These are phyloP conservation scores for Micrasema minimum DNA, from an alignment of 1,140 invertebrate genomes.

Conservation along the genomic window DNA sequence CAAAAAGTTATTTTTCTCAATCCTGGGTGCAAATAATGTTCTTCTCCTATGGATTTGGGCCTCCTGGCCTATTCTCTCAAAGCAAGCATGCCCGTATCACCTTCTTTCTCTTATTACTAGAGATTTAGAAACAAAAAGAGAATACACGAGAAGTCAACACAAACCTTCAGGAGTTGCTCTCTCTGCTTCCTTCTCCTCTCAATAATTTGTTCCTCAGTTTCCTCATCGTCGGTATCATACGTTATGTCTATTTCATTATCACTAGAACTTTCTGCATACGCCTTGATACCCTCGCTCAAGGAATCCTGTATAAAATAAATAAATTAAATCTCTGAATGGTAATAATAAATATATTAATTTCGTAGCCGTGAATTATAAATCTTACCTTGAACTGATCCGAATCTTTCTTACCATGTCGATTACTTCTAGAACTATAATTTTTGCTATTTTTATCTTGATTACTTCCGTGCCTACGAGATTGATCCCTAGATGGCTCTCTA, in stretches of 20 bases:
- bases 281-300: slow-evolving; percentile 80
- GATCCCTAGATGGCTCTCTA: slow-evolving; percentile 51
- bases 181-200: slow-evolving; percentile 88
- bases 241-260: slow-evolving; percentile 76
- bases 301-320: slow-evolving; percentile 72
- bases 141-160: too few species aligned
- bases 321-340: neutral
- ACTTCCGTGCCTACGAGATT: slow-evolving; percentile 53
- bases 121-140: too few species aligned
- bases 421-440: slow-evolving; percentile 50
- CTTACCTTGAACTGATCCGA: slow-evolving; percentile 57
- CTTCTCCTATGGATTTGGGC: too few species aligned
- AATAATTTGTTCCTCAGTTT: slow-evolving; percentile 95
- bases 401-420: slow-evolving; percentile 54
- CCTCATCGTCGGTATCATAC: slow-evolving; percentile 86
- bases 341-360: too few species aligned
- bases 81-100: too few species aligned
- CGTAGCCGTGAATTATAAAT: slow-evolving; percentile 3
- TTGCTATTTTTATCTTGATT: slow-evolving; percentile 57
- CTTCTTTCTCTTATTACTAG: too few species aligned
- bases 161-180: slow-evolving; percentile 87
- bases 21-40: too few species aligned
- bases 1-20: too few species aligned
- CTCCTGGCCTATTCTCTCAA: too few species aligned
- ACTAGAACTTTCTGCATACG: slow-evolving; percentile 65